Evolutionary conservation across 2,797 vertebrate species (phyloP), one percentile per base, ranked within the genome.

Genomic region (Pseudomugil gertrudae): DNA sequence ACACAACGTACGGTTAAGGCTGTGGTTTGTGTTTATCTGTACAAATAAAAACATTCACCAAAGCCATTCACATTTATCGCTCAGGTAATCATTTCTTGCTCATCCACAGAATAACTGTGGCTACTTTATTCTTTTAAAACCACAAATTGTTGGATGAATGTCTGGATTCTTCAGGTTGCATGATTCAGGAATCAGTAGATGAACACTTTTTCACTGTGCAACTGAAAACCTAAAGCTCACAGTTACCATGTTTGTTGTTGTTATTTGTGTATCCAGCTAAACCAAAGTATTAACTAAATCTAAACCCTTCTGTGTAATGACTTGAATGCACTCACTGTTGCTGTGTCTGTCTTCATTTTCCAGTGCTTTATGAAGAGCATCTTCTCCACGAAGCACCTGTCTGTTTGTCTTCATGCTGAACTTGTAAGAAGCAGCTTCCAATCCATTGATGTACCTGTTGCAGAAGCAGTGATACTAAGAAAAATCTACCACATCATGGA

Each of bases 391-490:
- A 29, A 95, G 68, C 75, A 94, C 79, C 60, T 59, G 35, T 63
- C 91, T 86, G 0, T 2, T 40, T n/a, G 92, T 67, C 0, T 21
- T 5, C 10, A 50, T 4, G 0, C 94, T 92, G 72, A 99, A 98
- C 1, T 71, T 61, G 21, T 92, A 88, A 9, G 95, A 88, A 14
- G 93, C 50, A 43, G 96, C 95, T 24, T 98, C 96, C 76, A 99
- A 58, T 0, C 95, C 96, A 33, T 98, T 98, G 53, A 96, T 94
- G 81, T 98, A 99, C 98, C 98, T 99, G 78, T 17, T 26, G 58
- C n/a, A 61, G 40, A 65, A 68, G 23, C 19, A 65, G 32, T 6
- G 2, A 32, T 10, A 43, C 17, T 0, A 69, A 61, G 15, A 8
- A n/a, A 57, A 43, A 55, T 38, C 13, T 5, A 4, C 2, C 3